Conservation (phyloP, 2,113 vertebrate genomes). For the Budorcas taxicolor region DNA sequence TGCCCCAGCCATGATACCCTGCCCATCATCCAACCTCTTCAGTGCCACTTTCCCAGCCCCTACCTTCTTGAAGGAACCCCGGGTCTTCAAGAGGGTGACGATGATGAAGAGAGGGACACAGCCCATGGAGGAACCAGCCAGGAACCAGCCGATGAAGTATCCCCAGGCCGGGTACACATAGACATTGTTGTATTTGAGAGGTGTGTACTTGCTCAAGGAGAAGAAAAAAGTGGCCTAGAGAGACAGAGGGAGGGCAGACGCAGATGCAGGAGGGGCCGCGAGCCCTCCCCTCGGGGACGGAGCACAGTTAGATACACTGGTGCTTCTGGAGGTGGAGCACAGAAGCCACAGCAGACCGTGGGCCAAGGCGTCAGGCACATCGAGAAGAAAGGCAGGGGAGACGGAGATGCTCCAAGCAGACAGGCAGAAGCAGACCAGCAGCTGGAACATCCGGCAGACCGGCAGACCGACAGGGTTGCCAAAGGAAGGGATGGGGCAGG, state of each 20-base stretch:
- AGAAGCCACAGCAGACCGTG: neutral
- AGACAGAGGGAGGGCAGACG: neutral
- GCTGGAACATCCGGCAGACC: accelerated
- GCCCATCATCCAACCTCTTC: neutral
- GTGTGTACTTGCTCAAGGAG: conserved; percentile 91
- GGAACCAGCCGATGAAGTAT: conserved; percentile 88
- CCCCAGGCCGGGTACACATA: conserved; percentile 92
- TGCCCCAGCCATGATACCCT: neutral
- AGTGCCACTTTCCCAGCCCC: neutral
- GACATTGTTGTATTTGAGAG: conserved; percentile 90
- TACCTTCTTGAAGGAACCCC: conserved; percentile 90
- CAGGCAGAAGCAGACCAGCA: neutral
- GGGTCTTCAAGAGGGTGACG: conserved; percentile 84
- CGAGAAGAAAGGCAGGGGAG: neutral
- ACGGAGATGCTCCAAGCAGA: neutral
- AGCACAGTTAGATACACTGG: neutral
- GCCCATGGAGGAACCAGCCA: conserved; percentile 90
- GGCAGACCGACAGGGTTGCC: accelerated
- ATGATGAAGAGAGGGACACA: conserved; percentile 87
- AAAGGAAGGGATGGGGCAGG: neutral
- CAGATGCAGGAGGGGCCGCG: neutral
- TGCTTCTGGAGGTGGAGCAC: neutral
- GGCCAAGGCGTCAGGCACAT: neutral
- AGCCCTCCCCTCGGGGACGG: neutral
- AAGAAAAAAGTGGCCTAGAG: conserved; percentile 90